These are phyloP conservation scores for Salvator merianae DNA, from an alignment of 2,113 vertebrate genomes.

Conservation along the genomic window DNA sequence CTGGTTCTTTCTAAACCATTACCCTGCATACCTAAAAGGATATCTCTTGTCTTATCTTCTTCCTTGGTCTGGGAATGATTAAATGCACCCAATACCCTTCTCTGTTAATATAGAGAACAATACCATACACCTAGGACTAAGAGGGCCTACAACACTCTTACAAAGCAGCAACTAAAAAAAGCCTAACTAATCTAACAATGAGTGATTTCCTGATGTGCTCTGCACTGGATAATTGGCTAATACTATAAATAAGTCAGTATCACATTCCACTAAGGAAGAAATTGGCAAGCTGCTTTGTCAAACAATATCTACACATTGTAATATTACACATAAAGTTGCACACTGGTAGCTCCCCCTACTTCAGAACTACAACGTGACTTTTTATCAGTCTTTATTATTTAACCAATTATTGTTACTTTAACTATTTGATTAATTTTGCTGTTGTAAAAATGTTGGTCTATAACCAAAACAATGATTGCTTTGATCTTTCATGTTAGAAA, in stretches of 20 bases:
- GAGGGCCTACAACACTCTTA: not conserved
- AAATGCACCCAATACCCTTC: not conserved
- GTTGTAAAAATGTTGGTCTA: too few species aligned
- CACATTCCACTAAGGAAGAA: not conserved
- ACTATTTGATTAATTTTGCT: too few species aligned
- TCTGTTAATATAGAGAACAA: not conserved
- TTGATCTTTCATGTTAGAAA: not conserved
- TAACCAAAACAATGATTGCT: too few species aligned
- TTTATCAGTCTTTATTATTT: too few species aligned
- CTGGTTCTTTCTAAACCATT: not conserved
- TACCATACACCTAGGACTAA: not conserved
- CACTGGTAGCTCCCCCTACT: too few species aligned
- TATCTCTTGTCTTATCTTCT: not conserved
- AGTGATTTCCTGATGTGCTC: not conserved
- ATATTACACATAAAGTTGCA: too few species aligned
- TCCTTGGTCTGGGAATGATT: not conserved
- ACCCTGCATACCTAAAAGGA: not conserved
- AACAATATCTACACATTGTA: not conserved
- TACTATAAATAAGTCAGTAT: not conserved
- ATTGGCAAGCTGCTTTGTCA: not conserved
- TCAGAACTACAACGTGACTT: too few species aligned
- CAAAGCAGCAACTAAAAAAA: slow-evolving; percentile 11
- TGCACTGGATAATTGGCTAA: not conserved
- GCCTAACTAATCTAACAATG: slow-evolving; percentile 6
- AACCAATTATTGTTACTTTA: too few species aligned